phyloP scores from a whole-genome alignment of 2,888 invertebrate genomes.

The Mechanitis mazaeus region DNA sequence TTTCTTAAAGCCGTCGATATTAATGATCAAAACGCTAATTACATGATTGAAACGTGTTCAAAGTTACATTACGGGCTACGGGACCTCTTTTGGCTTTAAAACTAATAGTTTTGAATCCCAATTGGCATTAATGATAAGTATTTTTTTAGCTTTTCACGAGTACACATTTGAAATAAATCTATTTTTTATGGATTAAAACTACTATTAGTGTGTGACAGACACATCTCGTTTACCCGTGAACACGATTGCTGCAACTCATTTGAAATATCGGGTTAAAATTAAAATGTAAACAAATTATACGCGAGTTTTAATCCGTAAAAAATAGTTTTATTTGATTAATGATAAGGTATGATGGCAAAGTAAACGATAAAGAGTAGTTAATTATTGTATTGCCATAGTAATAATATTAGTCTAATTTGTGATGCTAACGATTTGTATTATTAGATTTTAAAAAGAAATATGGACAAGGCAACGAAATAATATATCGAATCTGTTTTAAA shows the following conservation, averaged over 20 bases:
- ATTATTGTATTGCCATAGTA: constrained; percentile 19
- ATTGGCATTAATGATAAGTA: constrained; percentile 25
- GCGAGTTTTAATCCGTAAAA: too few species aligned
- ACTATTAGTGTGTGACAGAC: too few species aligned
- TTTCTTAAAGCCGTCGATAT: constrained; percentile 58
- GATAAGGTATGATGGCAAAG: constrained; percentile 16
- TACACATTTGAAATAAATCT: too few species aligned
- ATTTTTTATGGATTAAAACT: too few species aligned
- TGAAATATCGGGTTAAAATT: too few species aligned
- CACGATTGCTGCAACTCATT: too few species aligned
- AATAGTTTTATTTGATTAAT: too few species aligned
- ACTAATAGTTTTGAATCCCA: constrained; percentile 49
- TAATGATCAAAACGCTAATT: constrained; percentile 60
- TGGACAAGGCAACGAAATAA: too few species aligned
- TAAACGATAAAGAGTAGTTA: constrained; percentile 18
- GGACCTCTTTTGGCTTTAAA: constrained; percentile 43
- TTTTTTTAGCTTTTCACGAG: too few species aligned
- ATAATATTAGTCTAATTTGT: constrained; percentile 18
- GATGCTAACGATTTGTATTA: constrained; percentile 12
- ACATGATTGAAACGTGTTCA: constrained; percentile 55
- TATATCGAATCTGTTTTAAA: too few species aligned
- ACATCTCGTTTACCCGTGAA: too few species aligned
- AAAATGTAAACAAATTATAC: too few species aligned
- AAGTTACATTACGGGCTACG: constrained; percentile 53
- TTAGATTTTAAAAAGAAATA: not conserved